Conservation (phyloP, 2,797 vertebrate genomes). For the Characodon lateralis region DNA sequence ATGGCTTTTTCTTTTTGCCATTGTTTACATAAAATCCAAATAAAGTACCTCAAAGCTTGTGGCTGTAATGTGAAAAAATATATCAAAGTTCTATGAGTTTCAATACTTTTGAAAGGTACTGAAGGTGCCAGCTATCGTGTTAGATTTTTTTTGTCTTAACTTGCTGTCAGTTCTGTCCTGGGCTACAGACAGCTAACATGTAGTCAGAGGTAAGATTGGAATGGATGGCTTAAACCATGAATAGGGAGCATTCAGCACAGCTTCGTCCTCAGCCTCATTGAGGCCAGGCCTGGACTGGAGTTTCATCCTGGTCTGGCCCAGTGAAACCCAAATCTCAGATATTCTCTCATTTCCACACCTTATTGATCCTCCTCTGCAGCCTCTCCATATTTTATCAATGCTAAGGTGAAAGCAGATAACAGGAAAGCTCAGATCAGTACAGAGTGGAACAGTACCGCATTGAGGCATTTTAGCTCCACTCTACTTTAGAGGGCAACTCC, state of each 20-base stretch:
- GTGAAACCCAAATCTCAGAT: slow-evolving; percentile 64
- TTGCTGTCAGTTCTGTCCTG: background rate
- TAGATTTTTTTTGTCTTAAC: too few relatives aligned
- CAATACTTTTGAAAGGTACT: background rate
- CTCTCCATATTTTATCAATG: slow-evolving; percentile 55
- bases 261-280: slow-evolving; percentile 54
- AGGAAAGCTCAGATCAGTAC: slow-evolving; percentile 45
- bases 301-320: slow-evolving; percentile 60
- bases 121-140: background rate
- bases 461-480: slow-evolving; percentile 43
- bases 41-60: background rate
- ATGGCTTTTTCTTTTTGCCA: background rate
- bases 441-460: slow-evolving; percentile 40
- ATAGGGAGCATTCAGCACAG: slow-evolving; percentile 59
- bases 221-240: slow-evolving; percentile 42
- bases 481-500: slow-evolving; percentile 26
- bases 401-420: slow-evolving; percentile 59
- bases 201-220: slow-evolving; percentile 19
- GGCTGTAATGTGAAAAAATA: background rate
- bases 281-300: slow-evolving; percentile 55
- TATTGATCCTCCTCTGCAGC: slow-evolving; percentile 61
- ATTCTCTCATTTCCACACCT: slow-evolving; percentile 53
- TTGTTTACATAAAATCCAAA: background rate
- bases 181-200: slow-evolving; percentile 54
- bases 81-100: background rate